Conservation (phyloP, 2,888 invertebrate genomes). For the Dasypolia templi region DNA sequence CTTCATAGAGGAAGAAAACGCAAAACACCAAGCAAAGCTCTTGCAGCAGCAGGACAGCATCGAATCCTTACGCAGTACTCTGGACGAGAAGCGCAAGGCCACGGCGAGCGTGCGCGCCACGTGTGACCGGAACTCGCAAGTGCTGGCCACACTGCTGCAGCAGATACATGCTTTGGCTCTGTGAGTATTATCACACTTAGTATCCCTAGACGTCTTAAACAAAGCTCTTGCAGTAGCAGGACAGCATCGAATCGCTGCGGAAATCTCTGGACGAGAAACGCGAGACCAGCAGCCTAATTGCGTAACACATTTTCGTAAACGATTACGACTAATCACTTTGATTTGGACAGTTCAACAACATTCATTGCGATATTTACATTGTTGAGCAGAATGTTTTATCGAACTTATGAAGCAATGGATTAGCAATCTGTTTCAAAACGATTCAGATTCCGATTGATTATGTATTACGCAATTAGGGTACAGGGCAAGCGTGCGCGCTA, state of each 20-base stretch:
- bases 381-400: too few relatives aligned
- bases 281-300: too few relatives aligned
- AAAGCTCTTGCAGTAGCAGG: constrained; percentile 90
- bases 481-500: constrained; percentile 75
- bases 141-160: constrained; percentile 75
- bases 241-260: constrained; percentile 89
- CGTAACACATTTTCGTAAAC: too few relatives aligned
- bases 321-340: too few relatives aligned
- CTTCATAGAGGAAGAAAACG: constrained; percentile 90
- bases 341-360: too few relatives aligned
- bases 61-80: constrained; percentile 86
- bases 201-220: constrained; percentile 70
- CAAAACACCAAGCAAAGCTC: constrained; percentile 89
- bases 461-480: too few relatives aligned
- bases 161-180: constrained; percentile 79
- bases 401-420: too few relatives aligned
- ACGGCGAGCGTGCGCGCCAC: constrained; percentile 78
- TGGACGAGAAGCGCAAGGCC: constrained; percentile 87
- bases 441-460: too few relatives aligned
- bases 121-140: constrained; percentile 72
- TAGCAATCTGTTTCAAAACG: too few relatives aligned
- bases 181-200: constrained; percentile 64
- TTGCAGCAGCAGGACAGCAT: constrained; percentile 91
- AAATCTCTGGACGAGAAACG: constrained; percentile 87
- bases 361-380: too few relatives aligned